These are phyloP conservation scores for Zoanthus sociatus DNA, from an alignment of 92 coral and sea anemone genomes.

Conservation along the genomic window DNA sequence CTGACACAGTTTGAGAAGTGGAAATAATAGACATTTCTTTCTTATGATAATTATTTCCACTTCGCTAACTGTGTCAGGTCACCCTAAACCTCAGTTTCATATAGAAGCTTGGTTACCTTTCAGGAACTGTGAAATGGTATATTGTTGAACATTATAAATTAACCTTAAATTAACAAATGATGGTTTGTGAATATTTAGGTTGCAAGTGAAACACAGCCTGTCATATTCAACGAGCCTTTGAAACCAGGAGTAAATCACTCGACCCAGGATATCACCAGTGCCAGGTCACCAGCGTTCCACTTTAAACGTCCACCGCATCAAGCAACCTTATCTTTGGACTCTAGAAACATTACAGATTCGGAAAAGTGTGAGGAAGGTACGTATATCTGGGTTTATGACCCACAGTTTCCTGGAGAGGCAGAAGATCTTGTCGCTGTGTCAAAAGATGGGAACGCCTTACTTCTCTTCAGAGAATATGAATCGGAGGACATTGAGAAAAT, in stretches of 20 bases:
- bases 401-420: slow-evolving; percentile 1
- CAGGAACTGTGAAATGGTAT: no score
- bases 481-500: slow-evolving; percentile 28
- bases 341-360: slow-evolving; percentile 15
- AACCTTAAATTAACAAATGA: no score
- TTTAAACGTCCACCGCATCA: slow-evolving; percentile 13
- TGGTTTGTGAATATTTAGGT: slow-evolving; percentile 40
- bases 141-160: no score
- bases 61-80: no score
- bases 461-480: slow-evolving; percentile 4
- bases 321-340: slow-evolving; percentile 8
- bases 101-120: no score
- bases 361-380: slow-evolving; percentile 5
- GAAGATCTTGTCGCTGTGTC: background rate
- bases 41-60: no score
- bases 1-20: no score
- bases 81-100: no score
- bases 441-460: background rate
- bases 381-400: slow-evolving; percentile 14
- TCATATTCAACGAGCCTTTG: slow-evolving; percentile 57
- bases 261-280: background rate
- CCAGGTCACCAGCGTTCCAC: slow-evolving; percentile 21
- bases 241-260: background rate
- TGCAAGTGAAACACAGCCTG: slow-evolving; percentile 80
- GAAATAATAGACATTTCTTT: no score